phyloP scores from a whole-genome alignment of 2,888 invertebrate species.

The Erebia epiphron region DNA sequence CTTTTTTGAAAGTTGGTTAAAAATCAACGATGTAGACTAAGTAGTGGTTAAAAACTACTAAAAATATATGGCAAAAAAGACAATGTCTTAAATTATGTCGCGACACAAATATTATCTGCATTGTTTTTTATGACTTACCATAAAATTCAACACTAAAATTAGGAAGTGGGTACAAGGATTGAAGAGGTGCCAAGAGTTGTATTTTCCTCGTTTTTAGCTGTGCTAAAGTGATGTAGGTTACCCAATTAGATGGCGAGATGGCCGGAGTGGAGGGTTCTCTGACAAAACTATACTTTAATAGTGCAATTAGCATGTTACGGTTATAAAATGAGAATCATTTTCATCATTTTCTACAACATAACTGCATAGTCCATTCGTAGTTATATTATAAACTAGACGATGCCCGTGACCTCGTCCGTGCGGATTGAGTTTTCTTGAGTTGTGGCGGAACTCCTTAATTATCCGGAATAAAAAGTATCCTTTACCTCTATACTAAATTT shows the following conservation, averaged over 20 bases:
- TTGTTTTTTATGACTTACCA: background rate
- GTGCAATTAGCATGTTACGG: conserved; percentile 10
- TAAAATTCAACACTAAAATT: conserved; percentile 3
- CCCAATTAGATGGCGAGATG: conserved; percentile 27
- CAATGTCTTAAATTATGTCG: background rate
- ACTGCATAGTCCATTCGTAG: background rate
- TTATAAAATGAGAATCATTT: conserved; percentile 7
- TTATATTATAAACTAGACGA: too few species aligned
- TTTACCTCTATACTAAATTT: too few species aligned
- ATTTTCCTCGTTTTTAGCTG: conserved; percentile 17
- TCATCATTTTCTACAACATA: background rate
- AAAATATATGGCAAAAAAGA: too few species aligned
- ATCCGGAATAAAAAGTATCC: too few species aligned
- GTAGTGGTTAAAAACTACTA: too few species aligned
- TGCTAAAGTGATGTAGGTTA: conserved; percentile 24
- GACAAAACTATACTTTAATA: conserved; percentile 22
- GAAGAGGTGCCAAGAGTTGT: conserved; percentile 15
- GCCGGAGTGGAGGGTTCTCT: conserved; percentile 11
- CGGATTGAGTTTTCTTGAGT: too few species aligned
- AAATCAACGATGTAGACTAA: too few species aligned
- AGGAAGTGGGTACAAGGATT: conserved; percentile 9
- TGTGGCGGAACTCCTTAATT: too few species aligned
- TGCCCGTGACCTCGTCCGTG: too few species aligned
- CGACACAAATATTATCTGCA: background rate
- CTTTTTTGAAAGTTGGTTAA: too few species aligned